Percentiles rank a stretch among this genome's conserved stretches.
Evolutionary conservation across 2,113 vertebrate species (phyloP).

Genomic region (Cricetomys ansorgei): DNA sequence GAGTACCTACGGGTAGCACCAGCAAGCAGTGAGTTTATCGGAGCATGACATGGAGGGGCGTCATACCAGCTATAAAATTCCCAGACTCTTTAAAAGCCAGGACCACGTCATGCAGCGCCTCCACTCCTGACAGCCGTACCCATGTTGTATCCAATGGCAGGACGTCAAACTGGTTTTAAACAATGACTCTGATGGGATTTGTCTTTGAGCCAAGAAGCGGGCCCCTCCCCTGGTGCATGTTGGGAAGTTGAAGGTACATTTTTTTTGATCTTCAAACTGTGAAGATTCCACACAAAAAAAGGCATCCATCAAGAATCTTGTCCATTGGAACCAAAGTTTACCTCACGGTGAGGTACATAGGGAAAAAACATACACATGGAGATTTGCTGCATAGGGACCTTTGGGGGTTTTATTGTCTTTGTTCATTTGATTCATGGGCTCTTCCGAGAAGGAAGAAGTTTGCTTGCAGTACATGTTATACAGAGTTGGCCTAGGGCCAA

Average conservation of each 20-base stretch:
- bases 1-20: slow-evolving; percentile 91
- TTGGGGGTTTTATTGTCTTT: background rate
- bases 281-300: slow-evolving; percentile 37
- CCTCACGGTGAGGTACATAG: slow-evolving; percentile 72
- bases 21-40: slow-evolving; percentile 86
- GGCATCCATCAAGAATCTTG: background rate
- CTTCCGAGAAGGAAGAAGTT: slow-evolving; percentile 65
- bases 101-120: slow-evolving; percentile 26
- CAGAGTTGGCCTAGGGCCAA: background rate
- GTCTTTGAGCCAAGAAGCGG: background rate
- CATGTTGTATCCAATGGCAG: slow-evolving; percentile 22
- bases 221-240: fast-evolving
- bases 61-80: slow-evolving; percentile 25
- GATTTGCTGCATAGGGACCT: slow-evolving; percentile 49
- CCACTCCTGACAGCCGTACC: slow-evolving; percentile 36
- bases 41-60: slow-evolving; percentile 81
- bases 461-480: background rate
- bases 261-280: slow-evolving; percentile 73
- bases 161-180: background rate
- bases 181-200: background rate
- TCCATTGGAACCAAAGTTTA: slow-evolving; percentile 45
- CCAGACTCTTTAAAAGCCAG: slow-evolving; percentile 53
- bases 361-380: background rate
- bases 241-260: slow-evolving; percentile 57
- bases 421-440: slow-evolving; percentile 14